Percentiles rank a stretch among this genome's conserved stretches.
These are phyloP conservation scores for Propithecus coquereli DNA, from an alignment of 2,113 vertebrate genomes.

Conservation along the genomic window DNA sequence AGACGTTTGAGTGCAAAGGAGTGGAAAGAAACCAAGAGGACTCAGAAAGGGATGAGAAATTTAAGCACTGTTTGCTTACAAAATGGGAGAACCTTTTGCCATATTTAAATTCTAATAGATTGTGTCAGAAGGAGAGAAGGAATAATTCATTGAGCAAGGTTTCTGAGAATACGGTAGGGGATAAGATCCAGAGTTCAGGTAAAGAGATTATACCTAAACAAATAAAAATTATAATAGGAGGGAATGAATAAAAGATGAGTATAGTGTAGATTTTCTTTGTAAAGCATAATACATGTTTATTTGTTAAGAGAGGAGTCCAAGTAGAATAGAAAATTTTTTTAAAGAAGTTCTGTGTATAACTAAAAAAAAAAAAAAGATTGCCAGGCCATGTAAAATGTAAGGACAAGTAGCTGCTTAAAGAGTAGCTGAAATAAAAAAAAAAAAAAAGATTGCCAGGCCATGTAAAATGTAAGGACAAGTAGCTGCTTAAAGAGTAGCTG, in stretches of 20 bases:
- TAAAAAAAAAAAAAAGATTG: background rate
- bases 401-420: background rate
- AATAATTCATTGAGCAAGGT: background rate
- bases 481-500: background rate
- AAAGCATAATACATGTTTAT: background rate
- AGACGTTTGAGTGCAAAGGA: background rate
- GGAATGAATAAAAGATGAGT: background rate
- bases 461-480: background rate
- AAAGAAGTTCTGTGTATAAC: background rate
- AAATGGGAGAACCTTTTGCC: background rate
- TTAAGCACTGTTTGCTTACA: background rate
- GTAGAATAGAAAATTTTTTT: background rate
- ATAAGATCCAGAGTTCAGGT: background rate
- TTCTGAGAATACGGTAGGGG: background rate
- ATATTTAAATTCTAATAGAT: background rate
- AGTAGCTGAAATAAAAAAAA: background rate
- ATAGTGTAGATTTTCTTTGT: background rate
- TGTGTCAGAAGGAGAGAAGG: background rate
- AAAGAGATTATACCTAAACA: background rate
- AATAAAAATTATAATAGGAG: background rate
- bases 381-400: background rate
- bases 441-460: background rate
- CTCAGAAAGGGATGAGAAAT: background rate
- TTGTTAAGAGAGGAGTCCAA: background rate
- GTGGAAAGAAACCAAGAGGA: background rate